Percentiles rank a stretch among this genome's conserved stretches.
phyloP scores from a whole-genome alignment of 1,140 invertebrate species.

The Tribolium madens region DNA sequence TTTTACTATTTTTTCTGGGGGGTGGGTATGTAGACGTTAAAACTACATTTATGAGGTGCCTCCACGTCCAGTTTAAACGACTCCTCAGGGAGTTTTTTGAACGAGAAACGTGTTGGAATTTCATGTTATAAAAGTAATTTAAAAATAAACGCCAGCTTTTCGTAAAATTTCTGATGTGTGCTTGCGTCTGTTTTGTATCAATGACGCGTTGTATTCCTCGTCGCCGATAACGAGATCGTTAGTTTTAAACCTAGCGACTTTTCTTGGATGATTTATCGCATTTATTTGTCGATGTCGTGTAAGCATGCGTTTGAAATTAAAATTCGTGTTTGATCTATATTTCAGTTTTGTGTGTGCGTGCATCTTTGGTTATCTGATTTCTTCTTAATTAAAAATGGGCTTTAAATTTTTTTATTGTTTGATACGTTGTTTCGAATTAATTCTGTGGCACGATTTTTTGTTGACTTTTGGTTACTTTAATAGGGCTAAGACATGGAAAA shows the following conservation, averaged over 20 bases:
- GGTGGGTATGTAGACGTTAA: not conserved
- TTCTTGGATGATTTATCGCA: conserved; percentile 15
- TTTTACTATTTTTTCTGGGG: not conserved
- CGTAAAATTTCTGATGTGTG: not conserved
- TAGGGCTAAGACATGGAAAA: not conserved
- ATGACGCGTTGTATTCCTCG: not conserved
- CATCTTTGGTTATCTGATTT: conserved; percentile 15
- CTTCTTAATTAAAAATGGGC: conserved; percentile 15
- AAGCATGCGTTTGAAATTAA: conserved; percentile 29
- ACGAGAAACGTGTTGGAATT: not conserved
- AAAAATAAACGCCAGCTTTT: not conserved
- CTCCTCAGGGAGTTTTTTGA: not conserved
- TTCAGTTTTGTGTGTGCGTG: conserved; percentile 17
- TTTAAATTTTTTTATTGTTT: not conserved
- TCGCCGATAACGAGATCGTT: conserved; percentile 7
- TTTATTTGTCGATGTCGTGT: conserved; percentile 34
- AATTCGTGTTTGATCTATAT: conserved; percentile 30
- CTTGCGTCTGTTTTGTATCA: conserved; percentile 5
- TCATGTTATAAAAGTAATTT: not conserved
- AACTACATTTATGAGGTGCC: not conserved
- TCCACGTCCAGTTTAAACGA: not conserved
- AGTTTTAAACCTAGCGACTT: not conserved
- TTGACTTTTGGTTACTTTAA: conserved; percentile 22
- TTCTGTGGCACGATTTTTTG: not conserved
- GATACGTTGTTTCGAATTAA: not conserved